phyloP scores from a whole-genome alignment of 2,113 vertebrate genomes.

The Orthochromis indermauri region DNA sequence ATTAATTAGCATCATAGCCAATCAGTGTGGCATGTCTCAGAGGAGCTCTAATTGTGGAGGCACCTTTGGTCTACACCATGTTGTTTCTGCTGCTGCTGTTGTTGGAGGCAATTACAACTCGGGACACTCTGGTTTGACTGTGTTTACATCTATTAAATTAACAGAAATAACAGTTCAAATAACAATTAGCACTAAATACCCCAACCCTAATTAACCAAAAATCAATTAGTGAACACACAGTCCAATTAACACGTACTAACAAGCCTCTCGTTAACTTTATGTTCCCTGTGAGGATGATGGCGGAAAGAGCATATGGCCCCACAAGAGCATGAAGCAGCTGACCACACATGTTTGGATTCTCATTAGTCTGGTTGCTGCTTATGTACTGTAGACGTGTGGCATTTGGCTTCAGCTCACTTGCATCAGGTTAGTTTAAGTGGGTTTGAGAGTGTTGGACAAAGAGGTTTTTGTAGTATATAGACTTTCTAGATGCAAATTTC shows the following conservation, averaged over 20 bases:
- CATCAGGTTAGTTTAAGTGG: background rate
- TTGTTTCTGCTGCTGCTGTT: conserved; percentile 39
- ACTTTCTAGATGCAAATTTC: background rate
- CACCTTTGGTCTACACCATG: conserved; percentile 65
- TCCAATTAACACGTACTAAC: conserved; percentile 88
- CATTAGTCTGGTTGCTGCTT: background rate
- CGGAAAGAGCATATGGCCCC: conserved; percentile 64
- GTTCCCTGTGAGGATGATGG: conserved; percentile 59
- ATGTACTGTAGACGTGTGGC: background rate
- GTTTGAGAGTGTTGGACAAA: rapidly evolving
- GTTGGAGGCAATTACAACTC: conserved; percentile 65
- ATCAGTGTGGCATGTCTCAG: conserved; percentile 68
- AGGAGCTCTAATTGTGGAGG: conserved; percentile 69
- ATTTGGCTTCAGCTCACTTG: background rate
- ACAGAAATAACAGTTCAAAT: conserved; percentile 28
- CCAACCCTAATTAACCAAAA: conserved; percentile 60
- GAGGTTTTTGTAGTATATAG: background rate
- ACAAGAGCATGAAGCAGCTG: conserved; percentile 74
- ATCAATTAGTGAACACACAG: conserved; percentile 84
- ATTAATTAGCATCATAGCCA: conserved; percentile 74
- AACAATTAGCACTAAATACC: conserved; percentile 15
- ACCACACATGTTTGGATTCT: conserved; percentile 65
- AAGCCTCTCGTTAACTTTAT: conserved; percentile 83
- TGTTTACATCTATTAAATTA: conserved; percentile 30
- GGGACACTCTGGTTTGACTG: conserved; percentile 56